A percentile compares a stretch with the other conserved stretches of the same genome.
phyloP scores from a whole-genome alignment of 2,113 vertebrate species.

The Centropus bengalensis region DNA sequence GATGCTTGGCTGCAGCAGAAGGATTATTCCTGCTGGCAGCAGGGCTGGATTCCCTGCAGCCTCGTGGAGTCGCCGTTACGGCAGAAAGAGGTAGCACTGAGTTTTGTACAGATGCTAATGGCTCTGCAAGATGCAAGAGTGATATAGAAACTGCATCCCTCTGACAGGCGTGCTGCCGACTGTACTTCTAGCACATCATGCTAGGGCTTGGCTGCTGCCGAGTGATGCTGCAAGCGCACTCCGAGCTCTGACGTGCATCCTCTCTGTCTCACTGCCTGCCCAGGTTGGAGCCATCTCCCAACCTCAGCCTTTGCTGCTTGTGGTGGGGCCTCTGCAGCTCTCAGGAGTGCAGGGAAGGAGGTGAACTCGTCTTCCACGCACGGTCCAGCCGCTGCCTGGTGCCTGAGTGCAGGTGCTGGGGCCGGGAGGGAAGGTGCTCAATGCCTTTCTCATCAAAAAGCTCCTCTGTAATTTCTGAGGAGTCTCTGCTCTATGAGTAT shows the following conservation, averaged over 20 bases:
- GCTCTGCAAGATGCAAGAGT: fast-evolving
- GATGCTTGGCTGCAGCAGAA: background rate
- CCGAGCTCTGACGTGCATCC: fast-evolving
- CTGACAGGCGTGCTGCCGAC: fast-evolving
- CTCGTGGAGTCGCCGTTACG: fast-evolving
- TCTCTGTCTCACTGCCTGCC: no score
- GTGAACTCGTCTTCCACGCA: fast-evolving
- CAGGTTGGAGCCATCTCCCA: fast-evolving
- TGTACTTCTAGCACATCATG: fast-evolving
- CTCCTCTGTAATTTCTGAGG: background rate
- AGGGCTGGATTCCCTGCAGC: background rate
- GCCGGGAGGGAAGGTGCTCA: background rate
- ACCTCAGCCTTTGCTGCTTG: background rate
- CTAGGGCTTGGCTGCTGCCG: background rate
- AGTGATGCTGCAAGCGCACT: background rate
- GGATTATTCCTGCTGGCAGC: background rate
- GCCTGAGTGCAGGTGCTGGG: background rate
- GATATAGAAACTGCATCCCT: background rate
- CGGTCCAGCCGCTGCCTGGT: fast-evolving
- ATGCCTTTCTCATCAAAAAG: background rate
- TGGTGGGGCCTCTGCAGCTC: fast-evolving
- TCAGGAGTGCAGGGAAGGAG: fast-evolving
- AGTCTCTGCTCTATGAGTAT: background rate
- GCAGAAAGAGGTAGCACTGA: background rate
- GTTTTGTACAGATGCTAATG: fast-evolving